Evolutionary conservation across 2,888 invertebrate genomes (phyloP), one percentile per base, ranked within the genome.

Genomic region (Heliconius ismenius): DNA sequence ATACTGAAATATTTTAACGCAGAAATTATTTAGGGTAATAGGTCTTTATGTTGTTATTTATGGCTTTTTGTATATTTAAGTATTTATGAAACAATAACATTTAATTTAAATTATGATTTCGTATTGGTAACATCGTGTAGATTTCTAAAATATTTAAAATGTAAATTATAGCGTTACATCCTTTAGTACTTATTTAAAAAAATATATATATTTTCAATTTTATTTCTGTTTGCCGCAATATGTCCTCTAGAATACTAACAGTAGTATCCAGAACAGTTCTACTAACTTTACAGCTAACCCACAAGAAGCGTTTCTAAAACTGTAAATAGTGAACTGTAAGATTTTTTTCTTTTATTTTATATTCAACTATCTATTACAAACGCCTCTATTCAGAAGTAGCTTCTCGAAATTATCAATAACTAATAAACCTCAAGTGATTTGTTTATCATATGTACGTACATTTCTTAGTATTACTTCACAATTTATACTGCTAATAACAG

Each of bases 371-470:
- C 21, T 21, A 9, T 21, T 15, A 6, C 24, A 62, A 11, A 36
- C n/a, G 32, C 32, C 11, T 36, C 36, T 65, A 24, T n/a, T 65
- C 11, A 36, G 65, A 39, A 36, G 39, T 43, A 43, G 67, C 67
- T 67, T 67, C 67, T 67, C 15, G 24, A 67, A 24, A 43, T 43
- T 39, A 39, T 67, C 67, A 67, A 67, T 39, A 24, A 32, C 13
- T 65, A 10, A 65, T 24, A 65, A 65, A 11, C n/a, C 13, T 65
- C 24, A 67, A 67, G 39, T 43, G 67, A 39, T 43, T 67, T 67
- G 43, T 67, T 67, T 67, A 39, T 67, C 3, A 62, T 15, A 15
- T 43, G 15, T 39, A 18, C 36, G 15, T 24, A 36, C 9, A 43
- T 15, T 67, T 67, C 67, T 67, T 67, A 15, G 67, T 43, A 67